phyloP scores from a whole-genome alignment of 2,888 invertebrate species.

The Ganaspis brasiliensis region DNA sequence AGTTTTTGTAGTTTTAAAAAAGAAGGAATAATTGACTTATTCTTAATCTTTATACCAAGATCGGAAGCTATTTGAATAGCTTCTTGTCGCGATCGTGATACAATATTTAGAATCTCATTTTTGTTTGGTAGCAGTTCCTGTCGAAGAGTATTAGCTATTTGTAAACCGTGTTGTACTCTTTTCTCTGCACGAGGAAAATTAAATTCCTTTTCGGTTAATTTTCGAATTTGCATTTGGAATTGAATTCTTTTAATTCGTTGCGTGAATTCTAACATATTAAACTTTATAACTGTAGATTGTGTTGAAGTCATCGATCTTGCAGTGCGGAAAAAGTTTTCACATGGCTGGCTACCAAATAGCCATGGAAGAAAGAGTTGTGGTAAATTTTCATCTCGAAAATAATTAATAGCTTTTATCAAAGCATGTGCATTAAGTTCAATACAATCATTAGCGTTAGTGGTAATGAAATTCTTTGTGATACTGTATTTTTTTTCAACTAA shows the following conservation, averaged over 20 bases:
- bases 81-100: too few relatives aligned
- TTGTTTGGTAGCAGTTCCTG: too few relatives aligned
- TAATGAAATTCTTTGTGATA: neutral
- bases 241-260: constrained; percentile 47
- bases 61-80: too few relatives aligned
- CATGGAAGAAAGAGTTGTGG: constrained; percentile 12
- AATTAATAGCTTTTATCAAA: constrained; percentile 10
- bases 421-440: too few relatives aligned
- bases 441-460: neutral
- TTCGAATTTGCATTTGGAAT: constrained; percentile 44
- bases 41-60: too few relatives aligned
- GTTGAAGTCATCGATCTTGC: too few relatives aligned
- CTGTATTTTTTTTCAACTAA: neutral
- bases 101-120: too few relatives aligned
- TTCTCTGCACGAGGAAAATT: too few relatives aligned
- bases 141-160: neutral
- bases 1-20: constrained; percentile 1
- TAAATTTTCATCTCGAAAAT: constrained; percentile 11
- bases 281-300: constrained; percentile 33
- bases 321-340: too few relatives aligned
- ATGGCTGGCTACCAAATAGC: too few relatives aligned
- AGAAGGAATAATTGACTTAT: neutral
- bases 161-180: neutral
- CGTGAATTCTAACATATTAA: too few relatives aligned
- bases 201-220: too few relatives aligned